Base-by-base conservation (phyloP, 2,888 invertebrate genomes). In the Willowsia nigromaculata region DNA sequence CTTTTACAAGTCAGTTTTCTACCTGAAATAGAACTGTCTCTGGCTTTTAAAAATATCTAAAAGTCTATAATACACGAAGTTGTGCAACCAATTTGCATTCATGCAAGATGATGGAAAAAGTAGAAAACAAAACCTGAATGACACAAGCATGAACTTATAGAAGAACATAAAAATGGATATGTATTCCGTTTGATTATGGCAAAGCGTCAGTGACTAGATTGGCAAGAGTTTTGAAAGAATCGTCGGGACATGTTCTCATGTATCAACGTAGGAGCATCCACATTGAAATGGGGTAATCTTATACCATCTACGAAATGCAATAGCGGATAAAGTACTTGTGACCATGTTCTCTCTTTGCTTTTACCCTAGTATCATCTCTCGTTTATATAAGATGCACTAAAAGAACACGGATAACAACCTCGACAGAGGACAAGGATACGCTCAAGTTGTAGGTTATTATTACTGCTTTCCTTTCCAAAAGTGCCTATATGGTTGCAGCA, bases 341-440 rank as follows among this genome's bases (percentile, higher is more conserved):
- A n/a, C n/a, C n/a, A n/a, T n/a, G n/a, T n/a, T n/a, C n/a, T n/a
- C n/a, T n/a, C n/a, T n/a, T n/a, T n/a, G n/a, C n/a, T n/a, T 22
- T 18, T 68, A 9, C 25, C 40, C 40, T 37, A 22, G 1, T 68
- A 11, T 68, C 68, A 11, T 68, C 68, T 68, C 40, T 76, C 4
- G n/a, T n/a, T n/a, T n/a, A n/a, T n/a, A n/a, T n/a, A 18, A 37
- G 37, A 56, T 78, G 78, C 78, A 78, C 56, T 37, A 40, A n/a
- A 30, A 78, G 78, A 78, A 22, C 33, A 18, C 37, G 33, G 18
- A 33, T 56, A 78, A 78, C 53, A 78, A 22, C 53, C 78, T 78
- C 78, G 18, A n/a, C 78, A 59, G 62, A 88, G 82, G 82, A 82
- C 82, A 88, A 88, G 87, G 87, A 80, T 87, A 71, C 81, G 68